Evolutionary conservation across 2,797 vertebrate genomes (phyloP).

Genomic region (Silurus aristotelis): DNA sequence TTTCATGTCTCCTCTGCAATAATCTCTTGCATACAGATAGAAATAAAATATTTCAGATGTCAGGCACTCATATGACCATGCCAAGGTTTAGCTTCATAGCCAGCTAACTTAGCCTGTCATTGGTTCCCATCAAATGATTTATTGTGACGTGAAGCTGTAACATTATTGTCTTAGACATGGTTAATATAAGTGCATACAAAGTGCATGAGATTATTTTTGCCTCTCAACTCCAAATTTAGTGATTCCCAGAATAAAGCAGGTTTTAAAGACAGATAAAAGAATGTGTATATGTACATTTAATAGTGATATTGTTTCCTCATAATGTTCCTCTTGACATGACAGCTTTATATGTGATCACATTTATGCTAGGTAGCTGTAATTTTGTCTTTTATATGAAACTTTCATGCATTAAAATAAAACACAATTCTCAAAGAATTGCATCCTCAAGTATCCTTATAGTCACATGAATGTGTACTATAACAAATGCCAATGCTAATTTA

Average conservation of each 20-base stretch:
- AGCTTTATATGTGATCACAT: background rate
- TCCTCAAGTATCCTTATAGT: background rate
- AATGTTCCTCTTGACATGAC: background rate
- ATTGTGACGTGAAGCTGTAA: background rate
- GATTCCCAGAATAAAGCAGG: background rate
- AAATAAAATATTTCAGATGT: background rate
- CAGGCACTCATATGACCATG: background rate
- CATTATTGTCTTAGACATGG: background rate
- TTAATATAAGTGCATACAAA: background rate
- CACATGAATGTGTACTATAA: background rate
- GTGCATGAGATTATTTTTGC: background rate
- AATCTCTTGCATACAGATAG: background rate
- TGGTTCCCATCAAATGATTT: background rate
- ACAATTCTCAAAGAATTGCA: background rate
- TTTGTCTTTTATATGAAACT: background rate
- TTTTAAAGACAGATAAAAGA: background rate
- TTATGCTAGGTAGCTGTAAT: background rate
- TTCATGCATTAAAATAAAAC: conserved; percentile 2
- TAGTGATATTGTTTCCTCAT: background rate
- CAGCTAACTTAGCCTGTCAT: background rate
- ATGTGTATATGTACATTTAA: background rate
- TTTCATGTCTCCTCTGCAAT: background rate
- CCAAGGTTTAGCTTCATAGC: background rate
- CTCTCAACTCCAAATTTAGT: background rate
- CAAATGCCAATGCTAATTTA: background rate